phyloP scores from a whole-genome alignment of 2,113 vertebrate genomes.

The Emydocephalus ijimae region DNA sequence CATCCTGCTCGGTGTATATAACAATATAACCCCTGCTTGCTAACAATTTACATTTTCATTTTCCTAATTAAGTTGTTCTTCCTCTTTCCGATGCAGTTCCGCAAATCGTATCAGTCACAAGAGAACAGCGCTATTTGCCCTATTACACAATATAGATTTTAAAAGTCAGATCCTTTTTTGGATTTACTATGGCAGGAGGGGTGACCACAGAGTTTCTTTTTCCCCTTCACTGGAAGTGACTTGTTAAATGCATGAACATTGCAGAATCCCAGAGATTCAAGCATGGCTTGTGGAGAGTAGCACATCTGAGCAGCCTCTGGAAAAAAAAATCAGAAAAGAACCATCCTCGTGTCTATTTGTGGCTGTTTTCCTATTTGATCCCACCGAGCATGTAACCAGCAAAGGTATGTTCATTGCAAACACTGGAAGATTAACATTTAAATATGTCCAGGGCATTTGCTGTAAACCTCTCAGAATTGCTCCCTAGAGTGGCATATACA shows the following conservation, averaged over 20 bases:
- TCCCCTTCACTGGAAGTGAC: not conserved
- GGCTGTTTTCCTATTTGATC: not conserved
- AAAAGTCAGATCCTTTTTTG: conserved; percentile 44
- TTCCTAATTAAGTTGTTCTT: not conserved
- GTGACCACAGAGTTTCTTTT: accelerated
- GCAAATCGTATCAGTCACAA: not conserved
- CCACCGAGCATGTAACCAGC: accelerated
- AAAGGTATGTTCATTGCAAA: conserved; percentile 46
- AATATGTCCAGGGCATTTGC: not conserved
- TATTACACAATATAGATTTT: not conserved
- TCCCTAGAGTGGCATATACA: not conserved
- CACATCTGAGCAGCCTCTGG: not conserved
- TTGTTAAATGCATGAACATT: conserved; percentile 28
- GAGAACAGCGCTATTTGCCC: not conserved
- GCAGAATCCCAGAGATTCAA: not conserved
- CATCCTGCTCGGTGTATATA: not conserved
- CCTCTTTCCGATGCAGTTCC: not conserved
- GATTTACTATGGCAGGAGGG: not conserved
- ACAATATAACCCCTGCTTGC: not conserved
- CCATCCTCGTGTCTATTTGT: not conserved
- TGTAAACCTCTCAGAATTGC: not conserved
- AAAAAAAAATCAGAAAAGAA: not conserved
- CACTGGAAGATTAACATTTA: not conserved
- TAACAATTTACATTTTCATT: not conserved
- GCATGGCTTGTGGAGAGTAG: not conserved